phyloP scores from a whole-genome alignment of 1,140 invertebrate genomes.

The Neodiprion fabricii region DNA sequence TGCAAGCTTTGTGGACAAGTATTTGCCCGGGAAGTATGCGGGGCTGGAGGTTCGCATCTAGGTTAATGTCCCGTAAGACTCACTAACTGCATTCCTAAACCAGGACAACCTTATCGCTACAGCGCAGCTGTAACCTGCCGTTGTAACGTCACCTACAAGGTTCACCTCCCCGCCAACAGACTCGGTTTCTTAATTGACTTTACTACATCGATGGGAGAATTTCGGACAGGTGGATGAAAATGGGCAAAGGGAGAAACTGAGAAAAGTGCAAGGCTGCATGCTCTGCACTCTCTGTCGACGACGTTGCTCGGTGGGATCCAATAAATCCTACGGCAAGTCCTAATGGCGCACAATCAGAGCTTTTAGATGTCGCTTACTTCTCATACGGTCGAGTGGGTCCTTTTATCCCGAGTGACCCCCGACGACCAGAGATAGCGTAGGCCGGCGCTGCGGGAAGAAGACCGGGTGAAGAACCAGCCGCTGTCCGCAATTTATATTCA shows the following conservation, averaged over 20 bases:
- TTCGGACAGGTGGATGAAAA: too few species aligned
- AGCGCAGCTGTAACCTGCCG: neutral
- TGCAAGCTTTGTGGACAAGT: neutral
- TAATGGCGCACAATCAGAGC: constrained; percentile 26
- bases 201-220: too few species aligned
- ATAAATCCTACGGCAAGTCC: neutral
- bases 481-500: constrained; percentile 24
- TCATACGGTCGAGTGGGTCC: constrained; percentile 25
- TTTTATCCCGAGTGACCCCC: constrained; percentile 21
- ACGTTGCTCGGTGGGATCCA: neutral
- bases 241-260: neutral
- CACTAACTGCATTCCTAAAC: constrained; percentile 6
- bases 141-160: too few species aligned
- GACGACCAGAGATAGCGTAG: neutral
- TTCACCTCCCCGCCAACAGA: too few species aligned
- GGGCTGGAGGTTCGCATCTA: neutral
- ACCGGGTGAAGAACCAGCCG: constrained; percentile 1
- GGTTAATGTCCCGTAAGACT: constrained; percentile 14
- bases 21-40: neutral
- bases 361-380: constrained; percentile 28
- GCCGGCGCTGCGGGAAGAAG: neutral
- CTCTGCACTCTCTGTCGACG: neutral
- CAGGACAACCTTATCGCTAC: neutral
- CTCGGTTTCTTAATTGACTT: too few species aligned
- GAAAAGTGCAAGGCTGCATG: neutral